Evolutionary conservation across 2,888 invertebrate species (phyloP), one percentile per base, ranked within the genome.

Genomic region (Tigriopus californicus): DNA sequence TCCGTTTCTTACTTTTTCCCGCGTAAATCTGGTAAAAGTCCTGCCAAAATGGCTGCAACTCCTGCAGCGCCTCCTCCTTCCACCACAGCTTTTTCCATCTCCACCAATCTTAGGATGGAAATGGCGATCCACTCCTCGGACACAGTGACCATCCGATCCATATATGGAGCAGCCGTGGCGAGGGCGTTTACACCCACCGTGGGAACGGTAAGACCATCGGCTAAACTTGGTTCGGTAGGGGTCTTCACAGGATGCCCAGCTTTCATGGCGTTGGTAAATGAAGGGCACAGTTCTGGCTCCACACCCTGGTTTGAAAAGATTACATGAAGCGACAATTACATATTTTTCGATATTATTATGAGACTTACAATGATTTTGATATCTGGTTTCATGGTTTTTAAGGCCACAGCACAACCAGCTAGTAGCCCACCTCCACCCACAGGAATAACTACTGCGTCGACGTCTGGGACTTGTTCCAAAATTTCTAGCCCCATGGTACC

Each of bases 401-500:
- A 77, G 1, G 91, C 92, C 0, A 88, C 79, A 2, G 89, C 88
- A 59, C 25, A n/a, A 10, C 59, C 59, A 0, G 94, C 92, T 58
- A 95, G 79, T 1, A 94, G 75, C 0, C 94, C 94, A 1, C 85
- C 90, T n/a, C 92, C 94, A 0, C 94, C 94, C 1, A 91, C 86
- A 0, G 94, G 94, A 15, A 95, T 81, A 20, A 95, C 75, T 33
- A 92, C 80, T 0, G 91, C 91, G 70, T 94, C 90, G 13, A 90
- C 79, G 61, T 85, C 79, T 0, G 82, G 79, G 1, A 92, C 85
- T 71, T 94, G 89, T 67, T 92, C 90, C 24, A 89, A 71, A 61
- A 94, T 90, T 74, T 94, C 94, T 66, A 95, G 73, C 0, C 90
- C 94, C 67, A 91, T 79, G 0, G 94, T 94, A 11, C 94, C 94